Evolutionary conservation across 1,140 invertebrate genomes (phyloP).

Genomic region (Drosophila lowei): DNA sequence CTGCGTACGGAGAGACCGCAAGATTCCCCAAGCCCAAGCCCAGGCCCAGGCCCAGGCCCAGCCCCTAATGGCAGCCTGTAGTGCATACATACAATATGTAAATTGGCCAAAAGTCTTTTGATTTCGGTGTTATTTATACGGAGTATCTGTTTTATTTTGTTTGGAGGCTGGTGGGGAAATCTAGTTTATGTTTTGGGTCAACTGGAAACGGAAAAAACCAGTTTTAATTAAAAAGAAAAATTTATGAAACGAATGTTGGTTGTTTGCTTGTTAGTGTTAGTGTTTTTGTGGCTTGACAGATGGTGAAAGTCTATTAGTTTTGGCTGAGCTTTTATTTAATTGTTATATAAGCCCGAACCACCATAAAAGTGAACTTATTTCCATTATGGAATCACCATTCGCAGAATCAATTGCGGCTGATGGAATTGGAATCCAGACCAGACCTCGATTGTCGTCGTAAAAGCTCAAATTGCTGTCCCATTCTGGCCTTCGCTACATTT

Average conservation of each 20-base stretch:
- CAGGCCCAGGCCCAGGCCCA: no score
- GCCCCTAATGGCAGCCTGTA: conserved; percentile 42
- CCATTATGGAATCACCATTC: conserved; percentile 25
- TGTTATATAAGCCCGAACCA: conserved; percentile 58
- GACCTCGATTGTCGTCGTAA: conserved; percentile 16
- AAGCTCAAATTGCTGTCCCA: conserved; percentile 41
- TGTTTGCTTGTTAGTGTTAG: conserved; percentile 16
- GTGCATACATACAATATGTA: conserved; percentile 17
- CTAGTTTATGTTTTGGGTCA: conserved; percentile 75
- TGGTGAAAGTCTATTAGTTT: conserved; percentile 65
- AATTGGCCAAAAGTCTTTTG: conserved; percentile 48
- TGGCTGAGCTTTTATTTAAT: conserved; percentile 34
- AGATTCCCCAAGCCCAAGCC: conserved; percentile 4
- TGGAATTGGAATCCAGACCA: conserved; percentile 33
- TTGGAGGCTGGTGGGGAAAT: conserved; percentile 62
- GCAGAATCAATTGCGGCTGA: conserved; percentile 51
- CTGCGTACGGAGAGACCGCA: conserved; percentile 47
- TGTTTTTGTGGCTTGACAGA: conserved; percentile 22
- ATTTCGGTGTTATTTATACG: conserved; percentile 9
- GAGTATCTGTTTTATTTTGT: conserved; percentile 11
- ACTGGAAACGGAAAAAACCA: conserved; percentile 50
- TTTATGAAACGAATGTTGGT: conserved; percentile 50
- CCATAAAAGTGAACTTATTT: conserved; percentile 46
- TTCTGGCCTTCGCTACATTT: no score
- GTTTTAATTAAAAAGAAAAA: conserved; percentile 75